Base-by-base conservation (phyloP, 2,888 invertebrate species). In the Agrotis ipsilon region DNA sequence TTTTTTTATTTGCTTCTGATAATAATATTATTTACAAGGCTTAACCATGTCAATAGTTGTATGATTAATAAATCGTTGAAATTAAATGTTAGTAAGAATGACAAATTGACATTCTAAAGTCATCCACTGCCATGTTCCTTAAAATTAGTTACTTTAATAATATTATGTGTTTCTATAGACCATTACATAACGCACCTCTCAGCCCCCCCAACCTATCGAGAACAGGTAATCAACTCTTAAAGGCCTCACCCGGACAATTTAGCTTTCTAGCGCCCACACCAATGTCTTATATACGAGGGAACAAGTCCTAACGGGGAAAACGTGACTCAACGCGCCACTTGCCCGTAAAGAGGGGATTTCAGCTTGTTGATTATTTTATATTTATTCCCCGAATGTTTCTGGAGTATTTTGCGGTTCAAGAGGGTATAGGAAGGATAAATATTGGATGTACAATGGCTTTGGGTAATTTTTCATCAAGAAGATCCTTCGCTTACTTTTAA, bases 151-250 rank as follows among this genome's bases (percentile, higher is more conserved):
- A n/a, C n/a, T n/a, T n/a, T n/a, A n/a, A n/a, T n/a, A n/a, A 32
- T 32, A 32, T 32, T 32, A 6, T 6, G 7, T 32, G 9, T 39
- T 39, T 39, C 39, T 39, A 39, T 11, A 48, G 52, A 64, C 49
- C 14, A 55, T 68, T 57, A 64, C 51, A 39, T 60, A 19, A 49
- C 14, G 59, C 27, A 2, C 48, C 76, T 16, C 19, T 14, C 18
- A 45, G 24, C 54, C 63, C 67, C 58, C 51, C 57, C 60, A n/a
- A 58, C 55, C 54, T 58, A 82, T 82, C 54, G 63, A 60, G 70
- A 72, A 64, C 85, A 72, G 80, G 83, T 82, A 82, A 82, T 82
- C 84, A 84, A 79, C 80, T 78, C 75, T 54, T 72, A 75, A 70
- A 74, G 58, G 64, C 51, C 68, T 75, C 59, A 48, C 59, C 55